Conservation (phyloP, 2,113 vertebrate species). For the Tenrec ecaudatus region DNA sequence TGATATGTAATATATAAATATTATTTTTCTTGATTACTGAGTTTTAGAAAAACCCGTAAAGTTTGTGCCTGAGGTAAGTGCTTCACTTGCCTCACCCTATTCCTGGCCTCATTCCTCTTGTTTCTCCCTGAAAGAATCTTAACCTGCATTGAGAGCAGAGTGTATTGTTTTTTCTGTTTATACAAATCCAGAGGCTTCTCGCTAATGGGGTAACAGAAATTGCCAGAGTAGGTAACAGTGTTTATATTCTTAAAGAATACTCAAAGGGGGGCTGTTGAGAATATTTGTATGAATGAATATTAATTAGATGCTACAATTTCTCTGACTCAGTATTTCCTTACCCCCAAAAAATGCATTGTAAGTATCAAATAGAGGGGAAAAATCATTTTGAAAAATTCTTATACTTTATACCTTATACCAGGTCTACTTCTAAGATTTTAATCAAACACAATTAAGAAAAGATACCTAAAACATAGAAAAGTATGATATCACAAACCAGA, state of each 20-base stretch:
- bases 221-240: not conserved
- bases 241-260: not conserved
- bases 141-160: not conserved
- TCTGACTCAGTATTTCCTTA: constrained; percentile 34
- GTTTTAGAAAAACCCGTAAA: not conserved
- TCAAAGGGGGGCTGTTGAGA: not conserved
- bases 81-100: not conserved
- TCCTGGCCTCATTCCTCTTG: not conserved
- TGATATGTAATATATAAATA: not conserved
- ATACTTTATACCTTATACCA: constrained; percentile 9
- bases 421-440: constrained; percentile 3
- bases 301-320: not conserved
- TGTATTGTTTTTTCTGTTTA: not conserved
- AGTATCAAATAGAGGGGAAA: not conserved
- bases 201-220: not conserved
- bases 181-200: not conserved
- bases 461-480: constrained; percentile 28
- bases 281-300: not conserved
- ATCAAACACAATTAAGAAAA: constrained; percentile 15
- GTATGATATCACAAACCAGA: not conserved
- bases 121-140: not conserved
- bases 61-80: not conserved
- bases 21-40: not conserved
- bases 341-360: not conserved
- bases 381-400: not conserved